A percentile compares a stretch with the other conserved stretches of the same genome.
Conservation (phyloP, 2,797 vertebrate genomes). For the Champsocephalus esox region DNA sequence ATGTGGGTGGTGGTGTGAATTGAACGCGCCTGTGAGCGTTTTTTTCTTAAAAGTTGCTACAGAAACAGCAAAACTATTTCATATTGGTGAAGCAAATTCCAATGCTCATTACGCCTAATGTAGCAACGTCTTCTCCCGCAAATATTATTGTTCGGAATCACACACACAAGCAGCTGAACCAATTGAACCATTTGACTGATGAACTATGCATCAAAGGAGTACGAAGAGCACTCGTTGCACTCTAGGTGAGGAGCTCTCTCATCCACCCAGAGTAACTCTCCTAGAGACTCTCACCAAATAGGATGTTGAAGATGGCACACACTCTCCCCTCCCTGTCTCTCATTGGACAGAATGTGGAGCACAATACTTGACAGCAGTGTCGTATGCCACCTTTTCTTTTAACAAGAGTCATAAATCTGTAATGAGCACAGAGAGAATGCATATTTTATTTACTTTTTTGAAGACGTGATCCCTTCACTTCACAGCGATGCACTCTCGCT, state of each 20-base stretch:
- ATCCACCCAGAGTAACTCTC: slow-evolving; percentile 70
- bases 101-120: slow-evolving; percentile 79
- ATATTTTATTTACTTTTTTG: slow-evolving; percentile 85
- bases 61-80: slow-evolving; percentile 67
- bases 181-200: slow-evolving; percentile 80
- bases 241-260: slow-evolving; percentile 78
- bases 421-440: slow-evolving; percentile 85
- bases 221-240: slow-evolving; percentile 56
- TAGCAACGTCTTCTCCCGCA: slow-evolving; percentile 66
- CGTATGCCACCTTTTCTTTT: slow-evolving; percentile 84
- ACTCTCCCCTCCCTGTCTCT: slow-evolving; percentile 68
- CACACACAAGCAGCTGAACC: slow-evolving; percentile 70
- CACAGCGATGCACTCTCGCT: slow-evolving; percentile 73
- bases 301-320: slow-evolving; percentile 60
- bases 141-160: slow-evolving; percentile 77
- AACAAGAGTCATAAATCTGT: slow-evolving; percentile 86
- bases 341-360: slow-evolving; percentile 85
- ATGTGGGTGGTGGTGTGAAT: slow-evolving; percentile 39
- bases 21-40: slow-evolving; percentile 31
- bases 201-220: slow-evolving; percentile 80
- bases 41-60: slow-evolving; percentile 69
- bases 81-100: slow-evolving; percentile 69
- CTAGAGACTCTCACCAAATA: slow-evolving; percentile 58
- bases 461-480: slow-evolving; percentile 81
- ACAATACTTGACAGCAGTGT: slow-evolving; percentile 82